A percentile compares a stretch with the other conserved stretches of the same genome.
Conservation (phyloP, 2,113 vertebrate species). For the Chroicocephalus ridibundus region DNA sequence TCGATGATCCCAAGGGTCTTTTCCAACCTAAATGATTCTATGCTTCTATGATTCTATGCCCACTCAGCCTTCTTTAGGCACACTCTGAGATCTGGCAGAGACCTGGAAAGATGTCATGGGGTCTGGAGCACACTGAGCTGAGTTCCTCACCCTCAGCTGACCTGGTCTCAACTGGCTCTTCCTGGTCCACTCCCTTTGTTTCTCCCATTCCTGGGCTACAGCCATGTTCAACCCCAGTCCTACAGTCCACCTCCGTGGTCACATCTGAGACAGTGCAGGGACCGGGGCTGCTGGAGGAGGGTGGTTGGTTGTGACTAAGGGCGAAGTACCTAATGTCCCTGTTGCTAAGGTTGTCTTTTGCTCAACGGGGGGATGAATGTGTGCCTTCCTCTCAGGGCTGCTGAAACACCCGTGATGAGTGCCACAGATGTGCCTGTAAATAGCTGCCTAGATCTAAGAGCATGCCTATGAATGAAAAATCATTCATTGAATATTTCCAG, state of each 20-base stretch:
- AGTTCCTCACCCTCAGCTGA: neutral
- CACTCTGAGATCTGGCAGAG: neutral
- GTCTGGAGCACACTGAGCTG: neutral
- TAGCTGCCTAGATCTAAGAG: neutral
- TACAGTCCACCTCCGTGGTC: neutral
- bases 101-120: rapidly evolving
- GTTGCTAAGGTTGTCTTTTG: neutral
- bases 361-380: rapidly evolving
- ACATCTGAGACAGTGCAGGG: neutral
- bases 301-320: neutral
- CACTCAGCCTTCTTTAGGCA: neutral
- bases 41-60: neutral
- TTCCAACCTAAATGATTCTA: too few species aligned
- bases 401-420: neutral
- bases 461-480: neutral
- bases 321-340: neutral
- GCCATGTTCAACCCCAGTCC: neutral
- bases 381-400: neutral
- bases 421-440: neutral
- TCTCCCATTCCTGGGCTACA: neutral
- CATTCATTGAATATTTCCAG: neutral
- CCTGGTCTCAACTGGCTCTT: neutral
- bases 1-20: too few species aligned
- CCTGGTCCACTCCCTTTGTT: neutral
- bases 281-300: neutral